Evolutionary conservation across 2,888 invertebrate species (phyloP).

Genomic region (Cryptocephalus moraei): DNA sequence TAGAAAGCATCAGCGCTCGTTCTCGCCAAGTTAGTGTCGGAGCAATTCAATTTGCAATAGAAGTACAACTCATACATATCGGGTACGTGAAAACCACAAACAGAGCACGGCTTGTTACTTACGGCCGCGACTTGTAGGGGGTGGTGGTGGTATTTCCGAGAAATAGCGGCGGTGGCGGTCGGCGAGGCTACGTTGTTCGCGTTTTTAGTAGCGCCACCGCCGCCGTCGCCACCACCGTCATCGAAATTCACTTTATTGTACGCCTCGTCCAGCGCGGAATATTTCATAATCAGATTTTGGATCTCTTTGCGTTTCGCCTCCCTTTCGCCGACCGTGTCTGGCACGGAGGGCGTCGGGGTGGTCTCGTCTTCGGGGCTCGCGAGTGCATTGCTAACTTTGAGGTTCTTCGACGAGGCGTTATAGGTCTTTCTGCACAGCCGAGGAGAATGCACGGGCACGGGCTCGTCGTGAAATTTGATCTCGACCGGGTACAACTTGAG

Average conservation of each 20-base stretch:
- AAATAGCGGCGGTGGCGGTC: constrained; percentile 29
- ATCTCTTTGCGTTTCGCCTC: constrained; percentile 76
- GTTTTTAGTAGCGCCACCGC: constrained; percentile 6
- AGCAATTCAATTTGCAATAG: no score
- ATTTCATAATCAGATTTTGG: constrained; percentile 71
- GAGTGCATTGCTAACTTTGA: constrained; percentile 9
- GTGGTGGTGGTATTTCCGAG: constrained; percentile 33
- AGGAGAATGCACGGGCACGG: constrained; percentile 33
- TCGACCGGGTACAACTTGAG: constrained; percentile 47
- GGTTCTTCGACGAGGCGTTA: constrained; percentile 17
- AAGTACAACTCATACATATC: background rate
- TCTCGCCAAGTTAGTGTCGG: background rate
- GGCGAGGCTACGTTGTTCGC: constrained; percentile 22
- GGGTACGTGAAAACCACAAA: background rate
- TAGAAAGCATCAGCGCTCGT: no score
- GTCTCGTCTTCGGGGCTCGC: constrained; percentile 28
- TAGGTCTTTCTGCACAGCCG: constrained; percentile 15
- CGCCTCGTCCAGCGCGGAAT: constrained; percentile 66
- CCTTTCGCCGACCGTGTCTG: constrained; percentile 55
- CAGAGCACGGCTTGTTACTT: constrained; percentile 25
- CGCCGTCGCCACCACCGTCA: constrained; percentile 28
- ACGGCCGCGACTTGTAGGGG: constrained; percentile 28
- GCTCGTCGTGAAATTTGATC: constrained; percentile 34
- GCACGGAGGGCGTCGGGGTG: constrained; percentile 38
- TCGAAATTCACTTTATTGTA: constrained; percentile 42